These are phyloP conservation scores for Sebastes itinus DNA, from an alignment of 2,797 vertebrate genomes.

Conservation along the genomic window DNA sequence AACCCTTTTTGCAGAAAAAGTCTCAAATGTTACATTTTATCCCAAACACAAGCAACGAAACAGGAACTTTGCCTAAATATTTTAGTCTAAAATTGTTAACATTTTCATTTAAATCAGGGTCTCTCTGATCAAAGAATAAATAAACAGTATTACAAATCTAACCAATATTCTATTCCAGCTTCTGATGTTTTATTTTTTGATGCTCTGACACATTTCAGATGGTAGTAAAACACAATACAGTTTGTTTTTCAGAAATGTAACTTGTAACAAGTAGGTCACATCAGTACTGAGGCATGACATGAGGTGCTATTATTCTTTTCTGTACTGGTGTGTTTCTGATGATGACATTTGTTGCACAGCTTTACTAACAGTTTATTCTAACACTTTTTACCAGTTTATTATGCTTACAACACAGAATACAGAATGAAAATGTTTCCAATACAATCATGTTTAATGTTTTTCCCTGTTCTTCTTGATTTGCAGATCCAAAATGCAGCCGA, in stretches of 20 bases:
- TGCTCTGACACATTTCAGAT: background rate
- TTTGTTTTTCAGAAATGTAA: background rate
- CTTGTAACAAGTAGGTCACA: background rate
- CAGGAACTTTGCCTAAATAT: background rate
- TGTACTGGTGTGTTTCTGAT: background rate
- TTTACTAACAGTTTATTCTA: background rate
- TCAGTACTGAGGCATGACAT: background rate
- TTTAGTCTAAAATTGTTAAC: background rate
- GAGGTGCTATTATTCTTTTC: background rate
- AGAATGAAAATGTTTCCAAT: background rate
- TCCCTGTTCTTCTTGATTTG: slow-evolving; percentile 34
- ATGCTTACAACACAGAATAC: background rate
- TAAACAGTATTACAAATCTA: background rate
- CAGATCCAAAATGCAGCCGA: slow-evolving; percentile 98
- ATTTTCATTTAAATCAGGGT: background rate
- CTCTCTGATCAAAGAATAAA: background rate
- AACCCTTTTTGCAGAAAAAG: background rate
- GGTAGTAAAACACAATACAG: background rate
- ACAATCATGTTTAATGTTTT: background rate
- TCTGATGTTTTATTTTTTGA: background rate
- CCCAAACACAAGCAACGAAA: background rate
- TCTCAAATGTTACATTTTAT: background rate
- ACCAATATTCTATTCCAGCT: background rate
- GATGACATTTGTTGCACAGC: background rate
- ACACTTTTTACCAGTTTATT: background rate